Conservation (phyloP, 2,888 invertebrate genomes). For the Ormyrus pomaceus region DNA sequence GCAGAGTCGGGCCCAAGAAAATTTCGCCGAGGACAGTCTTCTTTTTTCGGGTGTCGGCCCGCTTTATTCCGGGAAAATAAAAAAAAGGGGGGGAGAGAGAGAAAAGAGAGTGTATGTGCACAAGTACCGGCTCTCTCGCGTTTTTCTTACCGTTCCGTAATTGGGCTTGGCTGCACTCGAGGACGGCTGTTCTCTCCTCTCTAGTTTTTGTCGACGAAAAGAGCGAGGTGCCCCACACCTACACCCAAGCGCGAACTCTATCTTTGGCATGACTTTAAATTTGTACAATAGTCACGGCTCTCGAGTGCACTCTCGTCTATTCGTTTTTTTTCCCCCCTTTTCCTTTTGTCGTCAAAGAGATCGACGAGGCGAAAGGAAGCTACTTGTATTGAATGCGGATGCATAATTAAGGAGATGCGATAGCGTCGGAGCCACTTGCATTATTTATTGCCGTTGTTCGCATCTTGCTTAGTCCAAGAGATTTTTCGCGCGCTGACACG, state of each 20-base stretch:
- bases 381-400: not conserved
- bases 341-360: not conserved
- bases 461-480: too few species aligned
- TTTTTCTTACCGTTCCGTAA: constrained; percentile 37
- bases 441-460: too few species aligned
- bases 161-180: constrained; percentile 37
- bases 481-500: too few species aligned
- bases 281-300: too few species aligned
- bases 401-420: not conserved
- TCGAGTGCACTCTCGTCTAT: too few species aligned
- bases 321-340: too few species aligned
- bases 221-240: too few species aligned
- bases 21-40: not conserved
- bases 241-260: too few species aligned
- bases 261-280: too few species aligned
- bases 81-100: not conserved
- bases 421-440: not conserved
- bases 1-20: too few species aligned
- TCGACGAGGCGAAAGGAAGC: not conserved
- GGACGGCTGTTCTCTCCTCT: not conserved
- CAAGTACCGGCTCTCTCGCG: not conserved
- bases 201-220: not conserved
- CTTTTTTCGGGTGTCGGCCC: not conserved
- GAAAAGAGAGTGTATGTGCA: not conserved
- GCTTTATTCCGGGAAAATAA: not conserved